Evolutionary conservation across 2,888 invertebrate genomes (phyloP).

Genomic region (Brachyptera putata): DNA sequence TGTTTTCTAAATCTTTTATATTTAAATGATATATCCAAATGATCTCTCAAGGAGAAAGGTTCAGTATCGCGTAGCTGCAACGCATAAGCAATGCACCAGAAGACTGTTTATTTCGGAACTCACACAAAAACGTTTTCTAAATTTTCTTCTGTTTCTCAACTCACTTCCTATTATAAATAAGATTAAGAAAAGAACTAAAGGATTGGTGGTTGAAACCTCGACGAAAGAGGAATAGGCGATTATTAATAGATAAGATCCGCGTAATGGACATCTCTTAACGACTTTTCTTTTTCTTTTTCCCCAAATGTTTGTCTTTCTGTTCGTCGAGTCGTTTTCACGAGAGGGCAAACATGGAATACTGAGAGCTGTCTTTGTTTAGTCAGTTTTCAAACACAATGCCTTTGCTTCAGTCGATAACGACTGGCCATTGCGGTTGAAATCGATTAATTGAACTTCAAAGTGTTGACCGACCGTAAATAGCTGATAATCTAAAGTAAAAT

Average conservation of each 20-base stretch:
- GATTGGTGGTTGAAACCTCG: no score
- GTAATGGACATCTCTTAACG: slow-evolving; percentile 21
- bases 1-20: no score
- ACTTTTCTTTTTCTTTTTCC: slow-evolving; percentile 15
- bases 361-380: slow-evolving; percentile 10
- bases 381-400: slow-evolving; percentile 11
- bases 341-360: slow-evolving; percentile 11
- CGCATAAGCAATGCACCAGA: no score
- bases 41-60: no score
- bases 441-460: slow-evolving; percentile 14
- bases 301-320: slow-evolving; percentile 20
- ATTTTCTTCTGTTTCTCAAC: no score
- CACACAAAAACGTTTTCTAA: no score
- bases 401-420: not conserved
- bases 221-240: slow-evolving; percentile 15
- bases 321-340: not conserved
- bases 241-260: slow-evolving; percentile 18
- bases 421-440: not conserved
- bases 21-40: no score
- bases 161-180: no score
- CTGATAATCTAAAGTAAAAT: not conserved
- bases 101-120: no score
- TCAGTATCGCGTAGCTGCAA: no score
- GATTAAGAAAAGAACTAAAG: no score
- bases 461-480: slow-evolving; percentile 1